These are phyloP conservation scores for Adelphocoris suturalis DNA, from an alignment of 2,888 invertebrate species.

Conservation along the genomic window DNA sequence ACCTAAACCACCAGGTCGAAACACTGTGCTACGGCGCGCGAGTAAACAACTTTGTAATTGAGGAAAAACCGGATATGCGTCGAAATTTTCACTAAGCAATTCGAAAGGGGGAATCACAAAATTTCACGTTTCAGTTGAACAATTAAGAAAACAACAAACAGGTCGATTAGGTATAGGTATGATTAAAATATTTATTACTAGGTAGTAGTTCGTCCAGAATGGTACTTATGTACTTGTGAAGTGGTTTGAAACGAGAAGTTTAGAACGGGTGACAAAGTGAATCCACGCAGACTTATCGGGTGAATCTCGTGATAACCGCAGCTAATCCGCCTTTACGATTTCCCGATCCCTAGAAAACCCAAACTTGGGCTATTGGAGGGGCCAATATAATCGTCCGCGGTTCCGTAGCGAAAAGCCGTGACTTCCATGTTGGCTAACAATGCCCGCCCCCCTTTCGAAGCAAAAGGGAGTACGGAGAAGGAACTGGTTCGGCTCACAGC, in stretches of 20 bases:
- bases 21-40: too few relatives aligned
- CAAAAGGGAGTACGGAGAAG: not conserved
- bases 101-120: too few relatives aligned
- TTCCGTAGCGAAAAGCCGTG: conserved; percentile 29
- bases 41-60: too few relatives aligned
- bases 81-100: too few relatives aligned
- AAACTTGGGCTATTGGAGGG: not conserved
- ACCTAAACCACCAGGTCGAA: too few relatives aligned
- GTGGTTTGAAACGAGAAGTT: not conserved
- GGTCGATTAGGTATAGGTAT: too few relatives aligned
- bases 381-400: conserved; percentile 18
- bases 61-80: too few relatives aligned
- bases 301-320: not conserved
- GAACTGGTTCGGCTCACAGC: not conserved
- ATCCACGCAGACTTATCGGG: not conserved
- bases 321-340: not conserved
- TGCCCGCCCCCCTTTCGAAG: not conserved
- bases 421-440: conserved; percentile 59
- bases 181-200: too few relatives aligned
- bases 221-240: too few relatives aligned
- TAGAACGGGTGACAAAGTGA: not conserved
- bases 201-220: too few relatives aligned
- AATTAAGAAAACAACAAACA: too few relatives aligned
- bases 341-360: not conserved
- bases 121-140: too few relatives aligned